Base-by-base conservation (phyloP, 2,797 vertebrate species). In the Erethizon dorsatum region DNA sequence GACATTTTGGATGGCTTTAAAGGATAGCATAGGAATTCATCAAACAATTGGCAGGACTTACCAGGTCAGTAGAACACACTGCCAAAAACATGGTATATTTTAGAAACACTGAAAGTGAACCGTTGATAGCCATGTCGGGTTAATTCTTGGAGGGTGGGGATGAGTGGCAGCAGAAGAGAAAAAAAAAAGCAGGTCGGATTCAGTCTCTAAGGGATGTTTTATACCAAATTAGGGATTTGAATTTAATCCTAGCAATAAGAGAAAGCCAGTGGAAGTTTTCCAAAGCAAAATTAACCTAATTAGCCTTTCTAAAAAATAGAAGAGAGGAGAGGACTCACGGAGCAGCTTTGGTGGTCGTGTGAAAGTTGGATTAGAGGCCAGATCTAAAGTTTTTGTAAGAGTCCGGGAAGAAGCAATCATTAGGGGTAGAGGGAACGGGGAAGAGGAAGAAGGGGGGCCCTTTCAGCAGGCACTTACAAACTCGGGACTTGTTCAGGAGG, bases 171-270 rank as follows among this genome's bases (percentile, higher is more conserved):
- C 67, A 71, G 67, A 71, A 94, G 59, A 96, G 20, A 80, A 56
- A 7, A 85, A 59, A 88, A 80, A 85, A 95, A 57, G 28, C 59
- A 90, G 31, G 22, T 54, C 56, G 14, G 37, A 13, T 37, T 17
- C 45, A 73, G 37, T 71, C 45, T 95, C 3, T 45, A 52, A 92
- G 22, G 33, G 4, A 71, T 8, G 33, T 80, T 95, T 52, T 75
- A 93, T 50, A 11, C 7, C 50, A 86, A 95, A 91, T 79, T 71
- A 80, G 31, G 57, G 83, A 41, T 52, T 78, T 82, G n/a, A 96
- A 91, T 92, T 90, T 95, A 71, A 93, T 90, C 14, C 71, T 69
- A 75, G 20, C 92, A 91, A 56, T 5, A 80, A 45, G 14, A 89
- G 45, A 94, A 90, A 91, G 12, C 24, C 83, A 86, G 88, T 82